Evolutionary conservation across 2,797 vertebrate species (phyloP), one percentile per base, ranked within the genome.

Genomic region (Apodemus agrarius): DNA sequence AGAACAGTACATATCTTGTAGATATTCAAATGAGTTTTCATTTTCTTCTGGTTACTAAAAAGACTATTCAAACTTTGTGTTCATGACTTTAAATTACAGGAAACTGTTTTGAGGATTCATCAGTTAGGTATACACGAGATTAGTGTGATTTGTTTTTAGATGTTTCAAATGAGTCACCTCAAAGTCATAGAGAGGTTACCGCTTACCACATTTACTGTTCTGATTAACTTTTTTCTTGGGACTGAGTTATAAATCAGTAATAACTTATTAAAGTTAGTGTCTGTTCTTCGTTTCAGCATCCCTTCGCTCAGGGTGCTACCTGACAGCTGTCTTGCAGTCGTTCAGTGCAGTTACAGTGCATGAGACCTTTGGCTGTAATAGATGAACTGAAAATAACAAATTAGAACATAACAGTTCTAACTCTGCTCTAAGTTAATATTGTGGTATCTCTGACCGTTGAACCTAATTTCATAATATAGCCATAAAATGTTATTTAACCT

Each of bases 111-210:
- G 96, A 96, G 96, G 98, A 95, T 95, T 98, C 98, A 98, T 97
- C 98, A 96, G 94, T 98, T 97, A 96, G 94, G 98, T 97, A 92
- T 97, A 96, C 95, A 34, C 97, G 96, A 90, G 97, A 98, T 97
- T 97, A 97, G 97, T 98, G 97, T 98, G 98, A 98, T 98, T 98
- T 98, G 97, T 98, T 98, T 98, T 98, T 98, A 98, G 98, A 98
- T 98, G 98, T 98, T 97, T 98, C 98, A 98, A 98, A 99, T 99
- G 99, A 99, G 98, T 99, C 98, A 99, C 95, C 96, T 67, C 97
- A 91, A 98, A 98, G 98, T 98, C 98, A 98, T 97, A 92, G 98
- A 98, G 98, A 99, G 98, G 99, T 97, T 98, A 98, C 97, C 97
- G 95, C 97, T 98, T 97, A 98, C 99, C 99, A 96, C 98, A 98